Percentiles rank a stretch among this genome's conserved stretches.
These are phyloP conservation scores for Lepidonotus clava DNA, from an alignment of 2,888 invertebrate genomes.

Conservation along the genomic window DNA sequence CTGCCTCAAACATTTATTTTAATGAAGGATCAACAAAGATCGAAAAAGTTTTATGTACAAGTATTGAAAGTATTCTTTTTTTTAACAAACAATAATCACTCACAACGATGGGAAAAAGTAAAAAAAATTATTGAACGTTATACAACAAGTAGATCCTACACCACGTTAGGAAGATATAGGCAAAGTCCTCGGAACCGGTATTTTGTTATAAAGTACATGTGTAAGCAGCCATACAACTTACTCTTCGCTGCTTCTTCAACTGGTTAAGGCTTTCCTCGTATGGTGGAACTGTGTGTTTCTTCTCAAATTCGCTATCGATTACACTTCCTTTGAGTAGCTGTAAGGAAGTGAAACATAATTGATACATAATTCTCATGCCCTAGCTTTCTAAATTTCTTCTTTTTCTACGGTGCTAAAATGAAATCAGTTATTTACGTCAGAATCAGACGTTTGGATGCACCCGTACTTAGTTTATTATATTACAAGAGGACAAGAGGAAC, in stretches of 20 bases:
- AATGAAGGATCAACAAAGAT: too few species aligned
- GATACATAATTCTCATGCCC: neutral
- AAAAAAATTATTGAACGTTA: neutral
- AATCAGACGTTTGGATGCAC: neutral
- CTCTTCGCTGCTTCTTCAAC: slow-evolving; percentile 52
- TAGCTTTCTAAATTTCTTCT: too few species aligned
- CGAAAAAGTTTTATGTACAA: too few species aligned
- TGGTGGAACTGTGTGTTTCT: slow-evolving; percentile 41
- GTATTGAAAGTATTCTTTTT: too few species aligned
- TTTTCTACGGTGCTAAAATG: too few species aligned
- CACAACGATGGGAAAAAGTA: too few species aligned
- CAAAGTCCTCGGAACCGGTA: neutral
- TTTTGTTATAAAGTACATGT: neutral
- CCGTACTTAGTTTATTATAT: neutral
- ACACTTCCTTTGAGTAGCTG: slow-evolving; percentile 46
- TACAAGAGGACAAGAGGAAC: neutral
- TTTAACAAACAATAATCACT: too few species aligned
- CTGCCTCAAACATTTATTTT: neutral
- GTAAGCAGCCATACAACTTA: neutral
- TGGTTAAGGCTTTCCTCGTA: slow-evolving; percentile 45
- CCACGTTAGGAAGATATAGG: neutral
- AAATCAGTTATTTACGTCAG: neutral
- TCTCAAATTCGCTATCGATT: slow-evolving; percentile 42
- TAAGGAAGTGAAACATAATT: neutral
- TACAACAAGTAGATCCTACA: neutral